Evolutionary conservation across 1,140 invertebrate species (phyloP).

Genomic region (Temnothorax longispinosus): DNA sequence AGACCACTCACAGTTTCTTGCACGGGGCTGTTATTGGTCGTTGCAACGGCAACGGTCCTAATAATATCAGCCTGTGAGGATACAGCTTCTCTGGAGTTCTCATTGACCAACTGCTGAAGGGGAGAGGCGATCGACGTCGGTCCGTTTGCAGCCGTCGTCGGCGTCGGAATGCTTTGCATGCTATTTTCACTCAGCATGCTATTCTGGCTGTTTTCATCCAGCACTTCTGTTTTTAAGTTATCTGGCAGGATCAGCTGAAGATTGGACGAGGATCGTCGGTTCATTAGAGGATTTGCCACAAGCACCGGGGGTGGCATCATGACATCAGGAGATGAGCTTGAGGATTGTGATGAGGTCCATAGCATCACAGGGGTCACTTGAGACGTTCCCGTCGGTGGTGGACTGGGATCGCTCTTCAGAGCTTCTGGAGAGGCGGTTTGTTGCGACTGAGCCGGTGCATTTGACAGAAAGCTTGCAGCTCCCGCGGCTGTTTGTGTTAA

Average conservation of each 20-base stretch:
- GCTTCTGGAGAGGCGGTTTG: constrained; percentile 69
- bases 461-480: constrained; percentile 77
- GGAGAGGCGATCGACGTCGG: constrained; percentile 73
- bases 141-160: constrained; percentile 66
- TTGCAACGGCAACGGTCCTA: constrained; percentile 70
- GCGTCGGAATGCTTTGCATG: constrained; percentile 80
- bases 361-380: constrained; percentile 81
- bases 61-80: constrained; percentile 74
- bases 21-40: constrained; percentile 73
- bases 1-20: constrained; percentile 78
- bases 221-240: constrained; percentile 89
- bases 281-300: constrained; percentile 79
- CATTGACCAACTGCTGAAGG: constrained; percentile 80
- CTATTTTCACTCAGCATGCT: constrained; percentile 86
- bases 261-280: constrained; percentile 80
- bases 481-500: constrained; percentile 72
- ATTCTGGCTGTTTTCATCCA: constrained; percentile 90
- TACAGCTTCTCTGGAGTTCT: constrained; percentile 77
- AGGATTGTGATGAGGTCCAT: constrained; percentile 78
- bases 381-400: constrained; percentile 75
- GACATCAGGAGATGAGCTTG: constrained; percentile 75
- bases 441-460: constrained; percentile 71
- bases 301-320: constrained; percentile 84
- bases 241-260: constrained; percentile 84
- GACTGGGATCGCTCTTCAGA: constrained; percentile 81